These are phyloP conservation scores for Harpalus rufipes DNA, from an alignment of 2,888 invertebrate species.

Conservation along the genomic window DNA sequence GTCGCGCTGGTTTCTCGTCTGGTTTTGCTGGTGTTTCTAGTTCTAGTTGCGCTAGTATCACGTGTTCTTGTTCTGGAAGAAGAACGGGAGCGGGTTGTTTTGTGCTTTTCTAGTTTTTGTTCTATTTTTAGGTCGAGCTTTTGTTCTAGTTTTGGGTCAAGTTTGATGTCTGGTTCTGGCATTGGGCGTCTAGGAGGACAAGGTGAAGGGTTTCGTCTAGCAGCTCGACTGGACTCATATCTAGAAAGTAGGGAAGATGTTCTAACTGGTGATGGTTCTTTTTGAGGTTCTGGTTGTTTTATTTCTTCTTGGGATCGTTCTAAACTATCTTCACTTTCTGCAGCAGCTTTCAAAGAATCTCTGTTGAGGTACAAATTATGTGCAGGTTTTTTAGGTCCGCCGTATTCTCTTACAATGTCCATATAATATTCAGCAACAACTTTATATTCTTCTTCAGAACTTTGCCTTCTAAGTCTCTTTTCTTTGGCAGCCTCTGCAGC, in stretches of 20 bases:
- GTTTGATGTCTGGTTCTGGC: background rate
- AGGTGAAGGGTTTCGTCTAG: conserved; percentile 63
- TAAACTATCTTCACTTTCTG: conserved; percentile 69
- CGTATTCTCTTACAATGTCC: conserved; percentile 87
- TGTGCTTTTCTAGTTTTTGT: conserved; percentile 64
- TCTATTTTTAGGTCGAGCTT: conserved; percentile 8
- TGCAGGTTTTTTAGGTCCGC: conserved; percentile 78
- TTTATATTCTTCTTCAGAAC: conserved; percentile 82
- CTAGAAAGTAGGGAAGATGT: conserved; percentile 66
- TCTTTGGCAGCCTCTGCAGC: conserved; percentile 64
- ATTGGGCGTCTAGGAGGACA: conserved; percentile 57
- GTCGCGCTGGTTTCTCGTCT: background rate
- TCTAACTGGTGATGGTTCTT: conserved; percentile 71
- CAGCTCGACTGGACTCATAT: conserved; percentile 61
- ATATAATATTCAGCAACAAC: conserved; percentile 89
- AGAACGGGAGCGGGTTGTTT: conserved; percentile 58
- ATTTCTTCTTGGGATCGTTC: conserved; percentile 68
- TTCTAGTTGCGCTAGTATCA: conserved; percentile 60
- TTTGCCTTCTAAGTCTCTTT: conserved; percentile 55
- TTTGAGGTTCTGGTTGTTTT: conserved; percentile 62
- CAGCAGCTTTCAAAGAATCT: conserved; percentile 81
- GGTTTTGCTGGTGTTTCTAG: conserved; percentile 9
- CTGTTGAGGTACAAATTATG: conserved; percentile 81
- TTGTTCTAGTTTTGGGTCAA: conserved; percentile 10
- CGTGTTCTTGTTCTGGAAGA: conserved; percentile 59